These are phyloP conservation scores for Crotophaga sulcirostris DNA, from an alignment of 2,113 vertebrate species.

Conservation along the genomic window DNA sequence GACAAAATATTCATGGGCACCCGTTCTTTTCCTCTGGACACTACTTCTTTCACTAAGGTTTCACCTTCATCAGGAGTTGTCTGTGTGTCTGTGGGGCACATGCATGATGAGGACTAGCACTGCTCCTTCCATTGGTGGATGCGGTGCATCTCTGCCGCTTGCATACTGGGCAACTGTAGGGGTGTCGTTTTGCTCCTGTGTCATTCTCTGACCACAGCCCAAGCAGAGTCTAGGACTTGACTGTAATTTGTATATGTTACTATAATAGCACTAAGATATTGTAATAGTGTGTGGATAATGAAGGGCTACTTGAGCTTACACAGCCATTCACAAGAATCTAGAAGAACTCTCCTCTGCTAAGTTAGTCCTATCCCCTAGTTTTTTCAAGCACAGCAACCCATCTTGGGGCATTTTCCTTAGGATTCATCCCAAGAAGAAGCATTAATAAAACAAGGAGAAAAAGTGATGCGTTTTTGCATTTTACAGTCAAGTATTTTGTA, in stretches of 20 bases:
- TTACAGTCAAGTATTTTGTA: neutral
- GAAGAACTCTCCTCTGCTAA: neutral
- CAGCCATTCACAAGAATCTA: neutral
- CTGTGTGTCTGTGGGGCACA: neutral
- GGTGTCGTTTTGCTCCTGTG: neutral
- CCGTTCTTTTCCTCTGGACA: neutral
- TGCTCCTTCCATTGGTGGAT: accelerated
- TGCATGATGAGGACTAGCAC: neutral
- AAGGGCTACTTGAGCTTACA: neutral
- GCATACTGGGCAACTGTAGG: neutral
- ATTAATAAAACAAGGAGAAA: neutral
- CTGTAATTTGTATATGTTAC: neutral
- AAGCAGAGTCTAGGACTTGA: neutral
- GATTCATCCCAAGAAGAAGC: neutral
- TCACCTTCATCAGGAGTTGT: neutral
- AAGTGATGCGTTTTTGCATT: neutral
- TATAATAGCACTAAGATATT: neutral
- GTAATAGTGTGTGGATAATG: neutral
- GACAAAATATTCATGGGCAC: neutral
- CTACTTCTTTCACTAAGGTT: neutral
- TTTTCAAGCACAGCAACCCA: neutral
- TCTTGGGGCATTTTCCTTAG: neutral
- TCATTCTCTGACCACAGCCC: neutral
- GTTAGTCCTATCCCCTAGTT: neutral
- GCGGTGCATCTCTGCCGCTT: neutral